These are phyloP conservation scores for Anguilla obscura DNA, from an alignment of 2,797 vertebrate genomes.

Conservation along the genomic window DNA sequence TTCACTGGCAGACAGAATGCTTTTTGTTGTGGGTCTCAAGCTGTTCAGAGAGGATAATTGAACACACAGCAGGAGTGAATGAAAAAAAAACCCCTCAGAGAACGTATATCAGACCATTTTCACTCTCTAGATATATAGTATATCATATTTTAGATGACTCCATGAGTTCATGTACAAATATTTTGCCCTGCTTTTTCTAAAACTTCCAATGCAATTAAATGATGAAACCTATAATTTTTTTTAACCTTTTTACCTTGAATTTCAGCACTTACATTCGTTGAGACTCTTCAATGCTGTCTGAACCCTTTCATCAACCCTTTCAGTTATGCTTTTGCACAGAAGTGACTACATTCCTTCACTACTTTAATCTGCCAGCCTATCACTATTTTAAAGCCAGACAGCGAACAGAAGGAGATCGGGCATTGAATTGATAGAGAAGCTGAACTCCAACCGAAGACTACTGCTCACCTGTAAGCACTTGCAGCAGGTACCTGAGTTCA, in stretches of 20 bases:
- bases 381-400: too few species aligned
- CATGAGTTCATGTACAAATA: too few species aligned
- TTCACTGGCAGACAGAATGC: neutral
- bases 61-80: neutral
- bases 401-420: too few species aligned
- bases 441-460: too few species aligned
- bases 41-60: neutral
- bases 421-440: too few species aligned
- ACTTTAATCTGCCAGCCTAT: too few species aligned
- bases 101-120: neutral
- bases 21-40: neutral
- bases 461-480: too few species aligned
- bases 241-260: neutral
- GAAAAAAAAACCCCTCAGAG: neutral
- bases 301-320: too few species aligned
- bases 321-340: too few species aligned
- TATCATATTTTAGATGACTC: neutral
- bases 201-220: neutral
- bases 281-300: neutral
- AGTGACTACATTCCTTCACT: too few species aligned
- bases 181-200: neutral
- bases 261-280: neutral
- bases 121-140: neutral
- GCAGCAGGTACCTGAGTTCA: too few species aligned
- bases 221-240: neutral